Percentiles rank a stretch among this genome's conserved stretches.
These are phyloP conservation scores for Tetraodon nigroviridis DNA, from an alignment of 2,113 vertebrate genomes.

Conservation along the genomic window DNA sequence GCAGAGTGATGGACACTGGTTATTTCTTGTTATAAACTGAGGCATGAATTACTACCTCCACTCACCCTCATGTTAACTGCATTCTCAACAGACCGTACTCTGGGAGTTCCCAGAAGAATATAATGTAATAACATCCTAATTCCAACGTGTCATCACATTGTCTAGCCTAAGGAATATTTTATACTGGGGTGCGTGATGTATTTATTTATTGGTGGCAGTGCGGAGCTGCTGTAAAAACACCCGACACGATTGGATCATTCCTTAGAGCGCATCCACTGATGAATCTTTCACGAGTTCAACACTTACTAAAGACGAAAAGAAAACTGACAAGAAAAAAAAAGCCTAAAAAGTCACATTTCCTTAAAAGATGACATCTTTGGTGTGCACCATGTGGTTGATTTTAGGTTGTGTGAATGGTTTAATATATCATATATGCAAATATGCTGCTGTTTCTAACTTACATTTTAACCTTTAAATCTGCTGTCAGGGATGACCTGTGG, in stretches of 20 bases:
- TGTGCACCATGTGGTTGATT: conserved; percentile 20
- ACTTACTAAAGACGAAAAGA: background rate
- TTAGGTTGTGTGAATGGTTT: conserved; percentile 29
- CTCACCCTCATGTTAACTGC: conserved; percentile 35
- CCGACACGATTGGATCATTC: conserved; percentile 46
- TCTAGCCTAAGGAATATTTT: conserved; percentile 26
- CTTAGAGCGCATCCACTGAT: conserved; percentile 38
- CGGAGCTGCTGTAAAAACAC: conserved; percentile 39
- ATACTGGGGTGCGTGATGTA: conserved; percentile 33
- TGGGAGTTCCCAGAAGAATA: conserved; percentile 32
- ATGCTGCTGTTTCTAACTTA: conserved; percentile 49
- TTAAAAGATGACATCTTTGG: conserved; percentile 18
- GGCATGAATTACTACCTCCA: conserved; percentile 65
- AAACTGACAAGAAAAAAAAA: conserved; percentile 1
- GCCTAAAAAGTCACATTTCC: conserved; percentile 15
- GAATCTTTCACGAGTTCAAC: conserved; percentile 30
- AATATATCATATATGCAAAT: conserved; percentile 11
- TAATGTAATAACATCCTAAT: conserved; percentile 29
- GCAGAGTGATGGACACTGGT: conserved; percentile 29
- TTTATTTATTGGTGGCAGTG: conserved; percentile 63
- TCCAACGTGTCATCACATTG: conserved; percentile 26
- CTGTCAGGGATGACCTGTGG: conserved; percentile 40
- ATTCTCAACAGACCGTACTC: conserved; percentile 20
- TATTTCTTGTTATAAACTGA: conserved; percentile 34
- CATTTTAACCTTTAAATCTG: conserved; percentile 23